Percentiles rank a stretch among this genome's conserved stretches.
Conservation (phyloP, 2,113 vertebrate genomes). For the Ptilonorhynchus violaceus region DNA sequence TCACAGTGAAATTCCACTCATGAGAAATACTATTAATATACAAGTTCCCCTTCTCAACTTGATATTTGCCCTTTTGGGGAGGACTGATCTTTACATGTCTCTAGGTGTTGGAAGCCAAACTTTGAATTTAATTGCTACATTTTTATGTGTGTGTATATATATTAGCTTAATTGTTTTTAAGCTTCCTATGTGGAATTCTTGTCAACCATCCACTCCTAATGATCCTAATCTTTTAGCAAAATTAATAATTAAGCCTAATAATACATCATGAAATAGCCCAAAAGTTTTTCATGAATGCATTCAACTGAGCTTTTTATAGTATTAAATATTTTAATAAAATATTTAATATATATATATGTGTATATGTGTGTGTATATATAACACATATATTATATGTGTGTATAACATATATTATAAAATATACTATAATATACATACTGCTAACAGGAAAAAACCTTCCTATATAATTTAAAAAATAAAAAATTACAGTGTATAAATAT, state of each 20-base stretch:
- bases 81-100: background rate
- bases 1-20: conserved; percentile 2
- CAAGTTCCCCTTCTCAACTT: background rate
- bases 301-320: background rate
- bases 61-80: background rate
- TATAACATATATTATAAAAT: background rate
- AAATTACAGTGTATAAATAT: background rate
- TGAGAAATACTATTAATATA: background rate
- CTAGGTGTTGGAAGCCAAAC: background rate
- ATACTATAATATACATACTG: background rate
- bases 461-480: background rate
- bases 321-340: background rate
- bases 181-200: background rate
- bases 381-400: background rate
- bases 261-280: background rate
- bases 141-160: background rate
- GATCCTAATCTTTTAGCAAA: background rate
- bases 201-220: background rate
- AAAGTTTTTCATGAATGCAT: background rate
- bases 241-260: background rate
- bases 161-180: background rate
- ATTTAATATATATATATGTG: background rate
- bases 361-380: too few species aligned
- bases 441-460: background rate
- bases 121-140: background rate